Percentiles rank a stretch among this genome's conserved stretches.
Evolutionary conservation across 2,113 vertebrate genomes (phyloP).

Genomic region (Martes martes): DNA sequence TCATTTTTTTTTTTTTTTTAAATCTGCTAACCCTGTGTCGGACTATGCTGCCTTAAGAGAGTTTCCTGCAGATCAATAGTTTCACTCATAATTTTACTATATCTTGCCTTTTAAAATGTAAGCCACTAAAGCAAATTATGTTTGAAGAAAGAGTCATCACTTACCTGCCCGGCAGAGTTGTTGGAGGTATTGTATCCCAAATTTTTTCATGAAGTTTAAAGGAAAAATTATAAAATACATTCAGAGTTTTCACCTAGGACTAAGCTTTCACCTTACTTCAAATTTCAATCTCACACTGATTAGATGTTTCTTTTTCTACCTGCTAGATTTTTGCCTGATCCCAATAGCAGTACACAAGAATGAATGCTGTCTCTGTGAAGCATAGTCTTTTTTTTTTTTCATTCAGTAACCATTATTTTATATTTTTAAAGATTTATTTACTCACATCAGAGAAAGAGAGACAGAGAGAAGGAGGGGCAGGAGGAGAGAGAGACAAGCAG

Average conservation of each 20-base stretch:
- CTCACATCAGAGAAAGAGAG: not conserved
- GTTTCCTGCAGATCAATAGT: not conserved
- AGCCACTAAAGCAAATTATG: not conserved
- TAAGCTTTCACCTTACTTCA: not conserved
- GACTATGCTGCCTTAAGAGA: not conserved
- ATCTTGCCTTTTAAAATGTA: constrained; percentile 27
- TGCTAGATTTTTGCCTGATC: not conserved
- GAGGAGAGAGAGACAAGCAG: not conserved
- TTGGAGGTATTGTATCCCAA: not conserved
- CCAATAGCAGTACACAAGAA: not conserved
- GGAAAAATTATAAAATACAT: not conserved
- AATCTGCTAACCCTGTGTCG: not conserved
- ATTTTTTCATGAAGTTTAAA: not conserved
- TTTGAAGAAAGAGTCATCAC: not conserved
- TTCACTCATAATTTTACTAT: not conserved
- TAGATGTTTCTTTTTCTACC: not conserved
- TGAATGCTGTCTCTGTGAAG: not conserved
- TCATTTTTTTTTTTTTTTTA: not conserved
- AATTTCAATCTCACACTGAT: not conserved
- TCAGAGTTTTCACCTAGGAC: not conserved
- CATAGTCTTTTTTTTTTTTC: not conserved
- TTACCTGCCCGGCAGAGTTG: not conserved
- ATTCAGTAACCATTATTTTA: not conserved
- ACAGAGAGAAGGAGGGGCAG: not conserved
- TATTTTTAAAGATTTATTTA: not conserved